Evolutionary conservation across 2,888 invertebrate species (phyloP), one percentile per base, ranked within the genome.

Genomic region (Carcina quercana): DNA sequence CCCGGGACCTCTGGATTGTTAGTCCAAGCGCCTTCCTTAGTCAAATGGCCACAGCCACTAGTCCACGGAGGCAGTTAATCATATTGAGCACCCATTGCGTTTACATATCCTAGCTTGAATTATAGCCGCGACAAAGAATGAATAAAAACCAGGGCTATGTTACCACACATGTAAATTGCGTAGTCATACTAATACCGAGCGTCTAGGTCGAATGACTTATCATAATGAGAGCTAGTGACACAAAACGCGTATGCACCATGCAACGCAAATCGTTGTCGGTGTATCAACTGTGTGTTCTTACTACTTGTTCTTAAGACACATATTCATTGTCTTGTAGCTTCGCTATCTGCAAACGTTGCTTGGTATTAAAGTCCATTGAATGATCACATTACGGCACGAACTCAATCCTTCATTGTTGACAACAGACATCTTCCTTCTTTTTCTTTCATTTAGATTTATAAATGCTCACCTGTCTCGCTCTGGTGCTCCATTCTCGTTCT

Each of bases 201-300:
- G 39, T 15, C 19, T 28, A 59, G 59, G 50, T 49, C 53, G 44
- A 47, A 58, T 53, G 53, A 53, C 53, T 63, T 62, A 64, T 60
- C 57, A 60, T 69, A 70, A 62, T 69, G 55, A 56, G 57, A 71
- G 70, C 67, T 66, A 73, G 64, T 60, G 72, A 66, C 69, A 71
- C 61, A 53, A 51, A 47, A 57, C 58, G 53, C 50, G n/a, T n/a
- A 51, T 42, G 42, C 40, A 38, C 40, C 41, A 39, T 43, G 38
- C 28, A 30, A 37, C 45, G 27, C 29, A 20, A 5, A 7, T 5
- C 17, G 5, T 17, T 17, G 5, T 17, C 5, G 17, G 7, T 17
- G 17, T 17, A 17, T 5, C 12, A 1, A 11, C 13, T 24, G 6
- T 11, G 6, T 10, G 11, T 10, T 27, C 19, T 29, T 61, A 50